Evolutionary conservation across 2,113 vertebrate species (phyloP), one percentile per base, ranked within the genome.

Genomic region (Prunella himalayana): DNA sequence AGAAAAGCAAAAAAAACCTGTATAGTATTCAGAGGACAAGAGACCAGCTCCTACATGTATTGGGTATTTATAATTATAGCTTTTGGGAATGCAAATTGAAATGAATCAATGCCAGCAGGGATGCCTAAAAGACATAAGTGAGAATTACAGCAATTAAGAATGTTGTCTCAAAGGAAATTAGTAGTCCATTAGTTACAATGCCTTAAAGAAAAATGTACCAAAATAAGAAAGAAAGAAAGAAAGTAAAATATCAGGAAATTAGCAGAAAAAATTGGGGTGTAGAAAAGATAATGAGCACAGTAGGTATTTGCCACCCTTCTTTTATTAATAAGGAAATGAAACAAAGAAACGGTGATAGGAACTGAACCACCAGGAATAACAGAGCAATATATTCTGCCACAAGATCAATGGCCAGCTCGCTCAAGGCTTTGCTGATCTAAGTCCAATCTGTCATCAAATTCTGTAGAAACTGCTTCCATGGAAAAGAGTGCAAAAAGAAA

Each of bases 131-230:
- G 96, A 97, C 88, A 15, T 90, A 95, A 97, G 95, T 93, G 97
- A 98, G 97, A 97, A 98, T 97, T 96, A 97, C 7, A 33, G 94
- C 97, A 97, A 98, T 98, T 98, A 98, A 97, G 92, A 94, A 97
- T 82, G 83, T 89, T 94, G 96, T 97, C 97, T 97, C 96, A 60
- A 83, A 97, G 97, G 97, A 98, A 98, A 97, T 98, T 92, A 98
- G 95, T 93, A 88, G 93, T 86, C 95, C 97, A 96, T 98, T 98
- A 98, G 98, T 98, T 97, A 97, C 95, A 92, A 94, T 84, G 94
- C 95, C 97, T 98, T 97, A 96, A 97, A 97, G 97, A 95, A 95
- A 98, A 95, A 97, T 92, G 79, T 94, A 95, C 39, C 75, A 95
- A 93, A 75, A 89, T 63, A 80, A 95, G 83, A 95, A 91, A 33